These are phyloP conservation scores for Tubiluchus corallicola DNA, from an alignment of 2,888 invertebrate species.

Conservation along the genomic window DNA sequence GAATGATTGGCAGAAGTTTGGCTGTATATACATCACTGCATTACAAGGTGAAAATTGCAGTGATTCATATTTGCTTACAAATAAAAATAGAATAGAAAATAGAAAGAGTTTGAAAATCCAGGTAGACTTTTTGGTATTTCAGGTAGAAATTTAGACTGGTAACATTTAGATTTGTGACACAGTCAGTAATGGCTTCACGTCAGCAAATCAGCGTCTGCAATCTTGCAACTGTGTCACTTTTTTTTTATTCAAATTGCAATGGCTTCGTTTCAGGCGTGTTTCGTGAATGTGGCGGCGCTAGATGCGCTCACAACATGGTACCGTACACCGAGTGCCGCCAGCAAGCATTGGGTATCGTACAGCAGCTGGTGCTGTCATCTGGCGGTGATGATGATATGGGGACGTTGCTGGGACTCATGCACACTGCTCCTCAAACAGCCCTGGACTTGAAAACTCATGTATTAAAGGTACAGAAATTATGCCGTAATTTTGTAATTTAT, in stretches of 20 bases:
- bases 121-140: no score
- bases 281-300: constrained; percentile 79
- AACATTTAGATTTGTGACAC: no score
- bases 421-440: constrained; percentile 62
- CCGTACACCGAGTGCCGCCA: constrained; percentile 36
- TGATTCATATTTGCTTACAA: no score
- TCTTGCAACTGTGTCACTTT: neutral
- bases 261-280: constrained; percentile 43
- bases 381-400: constrained; percentile 95
- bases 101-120: no score
- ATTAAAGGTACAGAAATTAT: constrained; percentile 53
- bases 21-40: no score
- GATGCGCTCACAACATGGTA: constrained; percentile 64
- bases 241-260: constrained; percentile 4
- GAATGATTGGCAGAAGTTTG: no score
- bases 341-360: constrained; percentile 61
- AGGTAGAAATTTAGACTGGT: no score
- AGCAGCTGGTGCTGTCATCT: constrained; percentile 67
- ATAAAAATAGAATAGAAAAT: no score
- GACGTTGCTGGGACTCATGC: constrained; percentile 71
- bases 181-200: no score
- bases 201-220: no score
- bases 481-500: no score
- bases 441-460: constrained; percentile 72
- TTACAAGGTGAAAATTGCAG: no score